Conservation (phyloP, 2,113 vertebrate species). For the Gnathonemus longibarbis region DNA sequence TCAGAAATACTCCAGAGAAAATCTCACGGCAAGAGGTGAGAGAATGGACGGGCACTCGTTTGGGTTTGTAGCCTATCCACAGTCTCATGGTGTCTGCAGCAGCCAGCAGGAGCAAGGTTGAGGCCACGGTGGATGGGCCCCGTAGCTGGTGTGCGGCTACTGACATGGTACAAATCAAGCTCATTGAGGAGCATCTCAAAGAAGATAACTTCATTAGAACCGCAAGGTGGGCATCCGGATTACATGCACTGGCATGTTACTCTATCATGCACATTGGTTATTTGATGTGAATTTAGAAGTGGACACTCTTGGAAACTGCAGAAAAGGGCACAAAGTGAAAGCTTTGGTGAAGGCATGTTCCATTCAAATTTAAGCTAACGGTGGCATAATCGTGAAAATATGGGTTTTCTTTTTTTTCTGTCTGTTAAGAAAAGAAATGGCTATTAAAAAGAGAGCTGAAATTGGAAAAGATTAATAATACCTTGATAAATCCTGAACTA, state of each 20-base stretch:
- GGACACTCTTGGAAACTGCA: neutral
- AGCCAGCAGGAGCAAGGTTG: neutral
- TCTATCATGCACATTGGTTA: neutral
- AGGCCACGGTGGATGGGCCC: neutral
- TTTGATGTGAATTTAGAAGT: neutral
- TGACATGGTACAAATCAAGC: neutral
- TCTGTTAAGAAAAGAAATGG: neutral
- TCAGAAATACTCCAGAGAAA: conserved; percentile 20
- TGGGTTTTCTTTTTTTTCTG: neutral
- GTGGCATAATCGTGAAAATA: neutral
- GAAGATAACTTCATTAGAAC: neutral
- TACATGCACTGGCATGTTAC: neutral
- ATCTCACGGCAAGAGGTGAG: conserved; percentile 19
- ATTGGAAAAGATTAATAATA: conserved; percentile 7
- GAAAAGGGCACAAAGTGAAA: neutral
- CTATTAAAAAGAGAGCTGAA: neutral
- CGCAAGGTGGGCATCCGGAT: neutral
- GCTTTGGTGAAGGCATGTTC: neutral
- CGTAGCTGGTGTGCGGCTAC: neutral
- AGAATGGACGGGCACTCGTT: conserved; percentile 18
- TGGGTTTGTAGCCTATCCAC: neutral
- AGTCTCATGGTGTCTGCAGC: neutral
- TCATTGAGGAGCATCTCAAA: neutral
- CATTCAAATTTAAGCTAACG: neutral
- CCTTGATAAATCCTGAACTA: neutral